Percentiles rank a stretch among this genome's conserved stretches.
These are phyloP conservation scores for Psilanteris sp. DNA, from an alignment of 1,140 invertebrate species.

Conservation along the genomic window DNA sequence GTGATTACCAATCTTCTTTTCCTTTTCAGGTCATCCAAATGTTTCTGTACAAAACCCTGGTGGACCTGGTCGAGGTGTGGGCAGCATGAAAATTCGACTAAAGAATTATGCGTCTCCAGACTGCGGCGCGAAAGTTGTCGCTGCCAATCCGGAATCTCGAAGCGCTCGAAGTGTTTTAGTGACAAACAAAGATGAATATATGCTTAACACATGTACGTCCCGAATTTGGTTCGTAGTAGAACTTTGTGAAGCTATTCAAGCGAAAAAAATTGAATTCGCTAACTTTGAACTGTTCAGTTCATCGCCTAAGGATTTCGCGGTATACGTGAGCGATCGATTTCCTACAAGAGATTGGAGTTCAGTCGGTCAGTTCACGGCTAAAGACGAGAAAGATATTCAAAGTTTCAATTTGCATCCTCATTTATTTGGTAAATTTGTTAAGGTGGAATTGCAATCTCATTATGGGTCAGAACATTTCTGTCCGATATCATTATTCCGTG, in stretches of 20 bases:
- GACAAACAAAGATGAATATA: constrained; percentile 96
- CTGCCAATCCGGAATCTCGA: constrained; percentile 93
- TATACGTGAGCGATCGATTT: constrained; percentile 93
- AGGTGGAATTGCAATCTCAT: constrained; percentile 94
- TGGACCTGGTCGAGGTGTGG: constrained; percentile 65
- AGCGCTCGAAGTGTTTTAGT: constrained; percentile 92
- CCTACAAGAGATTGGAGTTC: constrained; percentile 95
- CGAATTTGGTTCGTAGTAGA: constrained; percentile 98
- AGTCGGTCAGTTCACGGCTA: constrained; percentile 92
- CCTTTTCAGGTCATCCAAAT: constrained; percentile 75
- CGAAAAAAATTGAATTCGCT: constrained; percentile 95
- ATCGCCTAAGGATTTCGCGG: constrained; percentile 93
- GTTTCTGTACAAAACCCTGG: constrained; percentile 76
- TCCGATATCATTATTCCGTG: constrained; percentile 94
- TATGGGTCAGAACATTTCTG: constrained; percentile 98
- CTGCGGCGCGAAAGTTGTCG: constrained; percentile 98
- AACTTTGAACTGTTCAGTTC: constrained; percentile 99
- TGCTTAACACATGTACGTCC: constrained; percentile 96
- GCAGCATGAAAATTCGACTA: constrained; percentile 84
- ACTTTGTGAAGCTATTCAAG: constrained; percentile 97
- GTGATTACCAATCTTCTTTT: no score
- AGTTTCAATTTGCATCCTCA: constrained; percentile 89
- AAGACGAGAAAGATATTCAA: constrained; percentile 93
- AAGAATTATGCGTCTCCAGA: constrained; percentile 97
- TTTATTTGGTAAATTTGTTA: constrained; percentile 96